These are phyloP conservation scores for Euphydryas editha DNA, from an alignment of 2,888 invertebrate species.

Conservation along the genomic window DNA sequence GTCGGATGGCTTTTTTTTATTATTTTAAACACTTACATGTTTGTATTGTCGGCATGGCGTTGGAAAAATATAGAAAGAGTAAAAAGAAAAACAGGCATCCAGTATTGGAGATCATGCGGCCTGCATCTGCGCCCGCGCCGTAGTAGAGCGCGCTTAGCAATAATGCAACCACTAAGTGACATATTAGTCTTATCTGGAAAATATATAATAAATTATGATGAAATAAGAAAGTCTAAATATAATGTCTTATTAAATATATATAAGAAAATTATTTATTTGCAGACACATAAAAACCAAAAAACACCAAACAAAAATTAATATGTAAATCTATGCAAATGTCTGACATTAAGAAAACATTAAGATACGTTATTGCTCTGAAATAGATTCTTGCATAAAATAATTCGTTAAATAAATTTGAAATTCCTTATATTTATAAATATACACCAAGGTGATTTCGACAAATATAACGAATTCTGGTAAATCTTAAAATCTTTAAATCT, in stretches of 20 bases:
- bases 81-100: slow-evolving; percentile 85
- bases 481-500: no score
- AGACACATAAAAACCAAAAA: no score
- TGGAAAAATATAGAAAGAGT: slow-evolving; percentile 85
- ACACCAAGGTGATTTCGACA: no score
- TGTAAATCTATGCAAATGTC: no score
- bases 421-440: no score
- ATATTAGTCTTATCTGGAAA: slow-evolving; percentile 72
- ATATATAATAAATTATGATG: not conserved
- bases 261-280: not conserved
- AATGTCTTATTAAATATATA: not conserved
- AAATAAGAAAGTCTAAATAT: not conserved
- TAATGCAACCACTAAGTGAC: slow-evolving; percentile 81
- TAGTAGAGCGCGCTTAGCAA: slow-evolving; percentile 83
- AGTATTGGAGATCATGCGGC: slow-evolving; percentile 80
- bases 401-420: no score
- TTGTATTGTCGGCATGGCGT: slow-evolving; percentile 85
- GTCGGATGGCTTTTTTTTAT: not conserved
- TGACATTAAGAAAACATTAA: no score
- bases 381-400: no score
- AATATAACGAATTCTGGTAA: no score
- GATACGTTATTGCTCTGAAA: no score
- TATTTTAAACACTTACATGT: slow-evolving; percentile 81
- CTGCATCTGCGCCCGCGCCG: slow-evolving; percentile 83
- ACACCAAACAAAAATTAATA: no score